Evolutionary conservation across 2,888 invertebrate genomes (phyloP), one percentile per base, ranked within the genome.

Genomic region (Lasioglossum oenotherae): DNA sequence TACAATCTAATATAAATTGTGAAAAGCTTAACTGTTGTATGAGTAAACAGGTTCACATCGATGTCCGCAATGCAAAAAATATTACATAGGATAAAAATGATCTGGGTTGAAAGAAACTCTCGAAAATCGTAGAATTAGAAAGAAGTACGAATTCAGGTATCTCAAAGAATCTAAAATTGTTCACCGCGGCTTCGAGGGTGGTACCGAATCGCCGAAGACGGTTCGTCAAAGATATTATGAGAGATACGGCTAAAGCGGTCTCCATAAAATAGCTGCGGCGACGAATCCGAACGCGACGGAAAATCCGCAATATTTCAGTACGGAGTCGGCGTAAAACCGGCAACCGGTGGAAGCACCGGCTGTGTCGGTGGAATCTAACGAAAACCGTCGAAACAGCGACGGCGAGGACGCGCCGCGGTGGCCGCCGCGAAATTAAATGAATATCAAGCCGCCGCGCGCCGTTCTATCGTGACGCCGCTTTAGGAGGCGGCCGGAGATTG

Each of bases 401-500:
- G 31, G 4, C 35, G 19, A 10, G 31, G 10, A 67, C 67, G 67
- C 67, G 16, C 4, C 60, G 60, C 60, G 60, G 53, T 67, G 31
- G 23, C 19, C 67, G 67, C 35, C 46, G 60, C 38, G 38, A 78
- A 85, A 78, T 79, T 85, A 85, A 85, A 84, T 69, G 85, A 84
- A 85, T 84, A 84, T 84, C 84, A 85, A 82, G 71, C 46, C 60
- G 8, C 4, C 44, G 14, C 27, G 4, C 4, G 4, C 1, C 44
- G 71, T 72, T 10, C 46, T 77, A 67, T 81, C 78, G 86, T 81
- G 79, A 81, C 78, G 78, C 49, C 80, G 69, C 57, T 81, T 81
- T 78, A 85, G 81, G 57, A 75, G 79, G 79, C 67, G 64, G 53
- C 57, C 57, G 86, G 84, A 90, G 90, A 91, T 91, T 89, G 91